Evolutionary conservation across 2,113 vertebrate genomes (phyloP).

Genomic region (Dissostichus mawsoni): DNA sequence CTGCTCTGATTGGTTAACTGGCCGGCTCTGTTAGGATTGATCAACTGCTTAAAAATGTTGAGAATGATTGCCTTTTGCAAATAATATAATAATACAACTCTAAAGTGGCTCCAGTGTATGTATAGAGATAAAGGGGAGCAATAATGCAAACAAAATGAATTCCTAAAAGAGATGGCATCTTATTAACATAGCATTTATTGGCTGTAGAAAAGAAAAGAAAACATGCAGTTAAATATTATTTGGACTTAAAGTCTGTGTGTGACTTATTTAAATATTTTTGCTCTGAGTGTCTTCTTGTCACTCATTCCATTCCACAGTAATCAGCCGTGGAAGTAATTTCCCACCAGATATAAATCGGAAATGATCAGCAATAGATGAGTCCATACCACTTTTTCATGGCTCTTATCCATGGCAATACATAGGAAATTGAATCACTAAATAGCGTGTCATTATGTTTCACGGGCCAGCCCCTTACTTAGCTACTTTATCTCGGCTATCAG

Average conservation of each 20-base stretch:
- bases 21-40: too few relatives aligned
- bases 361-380: conserved; percentile 67
- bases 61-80: too few relatives aligned
- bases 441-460: conserved; percentile 68
- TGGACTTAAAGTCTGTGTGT: background rate
- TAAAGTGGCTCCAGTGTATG: too few relatives aligned
- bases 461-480: conserved; percentile 32
- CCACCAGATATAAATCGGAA: conserved; percentile 69
- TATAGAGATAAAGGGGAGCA: too few relatives aligned
- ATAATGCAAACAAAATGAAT: too few relatives aligned
- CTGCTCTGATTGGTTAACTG: too few relatives aligned
- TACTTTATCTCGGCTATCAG: conserved; percentile 55
- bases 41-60: too few relatives aligned
- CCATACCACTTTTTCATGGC: conserved; percentile 53
- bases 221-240: background rate
- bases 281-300: conserved; percentile 46
- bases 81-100: too few relatives aligned
- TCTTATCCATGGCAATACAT: conserved; percentile 59
- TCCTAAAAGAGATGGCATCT: background rate
- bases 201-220: background rate
- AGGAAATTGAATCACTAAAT: conserved; percentile 70
- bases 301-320: conserved; percentile 55
- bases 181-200: background rate
- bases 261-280: conserved; percentile 6
- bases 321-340: conserved; percentile 61